Conservation (phyloP, 2,113 vertebrate species). For the Phyllostomus hastatus region DNA sequence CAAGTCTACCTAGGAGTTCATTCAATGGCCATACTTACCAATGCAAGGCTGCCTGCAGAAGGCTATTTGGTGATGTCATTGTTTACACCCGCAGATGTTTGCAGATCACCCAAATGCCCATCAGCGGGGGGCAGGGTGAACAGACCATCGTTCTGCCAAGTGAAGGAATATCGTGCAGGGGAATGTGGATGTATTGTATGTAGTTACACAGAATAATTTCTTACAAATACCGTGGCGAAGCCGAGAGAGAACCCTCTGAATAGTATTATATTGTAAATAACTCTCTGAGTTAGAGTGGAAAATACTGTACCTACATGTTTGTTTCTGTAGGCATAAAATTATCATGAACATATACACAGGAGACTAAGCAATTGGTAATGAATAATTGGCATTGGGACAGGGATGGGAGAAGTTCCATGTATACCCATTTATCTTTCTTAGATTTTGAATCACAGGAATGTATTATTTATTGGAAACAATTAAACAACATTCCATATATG, state of each 20-base stretch:
- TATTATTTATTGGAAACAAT: background rate
- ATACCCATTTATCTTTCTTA: background rate
- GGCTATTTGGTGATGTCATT: background rate
- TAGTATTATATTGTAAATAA: background rate
- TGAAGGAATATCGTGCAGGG: background rate
- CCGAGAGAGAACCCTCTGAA: background rate
- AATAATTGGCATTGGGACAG: background rate
- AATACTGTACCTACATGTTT: background rate
- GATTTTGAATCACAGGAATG: background rate
- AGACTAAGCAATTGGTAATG: background rate
- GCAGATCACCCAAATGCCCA: background rate
- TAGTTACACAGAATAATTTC: background rate
- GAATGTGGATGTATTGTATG: background rate
- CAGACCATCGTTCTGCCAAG: background rate
- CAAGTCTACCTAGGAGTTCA: background rate
- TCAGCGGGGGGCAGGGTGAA: background rate
- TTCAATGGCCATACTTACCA: background rate
- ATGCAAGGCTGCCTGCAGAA: background rate
- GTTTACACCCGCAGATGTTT: background rate
- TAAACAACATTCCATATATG: background rate
- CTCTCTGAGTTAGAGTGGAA: background rate
- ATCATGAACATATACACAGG: background rate
- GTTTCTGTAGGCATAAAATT: background rate
- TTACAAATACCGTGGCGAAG: background rate
- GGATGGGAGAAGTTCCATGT: background rate